Evolutionary conservation across 2,113 vertebrate genomes (phyloP).

Genomic region (Podiceps cristatus): DNA sequence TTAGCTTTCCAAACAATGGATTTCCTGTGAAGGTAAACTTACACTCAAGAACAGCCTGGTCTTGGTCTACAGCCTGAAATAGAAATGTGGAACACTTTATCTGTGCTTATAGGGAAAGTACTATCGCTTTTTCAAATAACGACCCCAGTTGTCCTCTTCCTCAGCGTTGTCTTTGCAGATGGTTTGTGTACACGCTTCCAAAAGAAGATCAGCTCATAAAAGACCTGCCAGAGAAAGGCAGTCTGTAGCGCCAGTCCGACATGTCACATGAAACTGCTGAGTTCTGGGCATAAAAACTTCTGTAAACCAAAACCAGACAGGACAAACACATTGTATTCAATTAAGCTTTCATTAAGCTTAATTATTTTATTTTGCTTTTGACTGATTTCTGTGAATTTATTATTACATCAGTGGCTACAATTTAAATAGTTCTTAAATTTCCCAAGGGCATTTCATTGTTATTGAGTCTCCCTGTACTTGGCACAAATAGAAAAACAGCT

Average conservation of each 20-base stretch:
- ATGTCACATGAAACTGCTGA: not conserved
- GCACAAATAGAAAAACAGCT: not conserved
- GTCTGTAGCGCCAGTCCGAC: not conserved
- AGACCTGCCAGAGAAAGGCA: not conserved
- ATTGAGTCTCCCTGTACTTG: not conserved
- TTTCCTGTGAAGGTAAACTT: slow-evolving; percentile 53
- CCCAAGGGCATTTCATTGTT: not conserved
- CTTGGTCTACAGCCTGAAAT: slow-evolving; percentile 26
- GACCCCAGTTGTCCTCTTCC: not conserved
- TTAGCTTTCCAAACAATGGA: slow-evolving; percentile 35
- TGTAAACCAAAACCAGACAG: not conserved
- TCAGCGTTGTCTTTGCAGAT: not conserved
- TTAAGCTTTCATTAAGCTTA: slow-evolving; percentile 30
- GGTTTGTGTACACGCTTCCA: not conserved
- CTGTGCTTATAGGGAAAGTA: not conserved
- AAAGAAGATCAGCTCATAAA: not conserved
- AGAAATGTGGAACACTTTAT: slow-evolving; percentile 1
- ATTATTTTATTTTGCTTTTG: slow-evolving; percentile 35
- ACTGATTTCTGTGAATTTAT: not conserved
- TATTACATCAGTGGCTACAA: not conserved
- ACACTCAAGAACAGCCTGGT: not conserved
- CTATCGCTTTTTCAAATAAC: not conserved
- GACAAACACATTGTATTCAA: not conserved
- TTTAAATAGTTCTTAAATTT: not conserved
- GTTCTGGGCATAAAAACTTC: not conserved